Base-by-base conservation (phyloP, 2,888 invertebrate genomes). In the Lamellibrachia columna region DNA sequence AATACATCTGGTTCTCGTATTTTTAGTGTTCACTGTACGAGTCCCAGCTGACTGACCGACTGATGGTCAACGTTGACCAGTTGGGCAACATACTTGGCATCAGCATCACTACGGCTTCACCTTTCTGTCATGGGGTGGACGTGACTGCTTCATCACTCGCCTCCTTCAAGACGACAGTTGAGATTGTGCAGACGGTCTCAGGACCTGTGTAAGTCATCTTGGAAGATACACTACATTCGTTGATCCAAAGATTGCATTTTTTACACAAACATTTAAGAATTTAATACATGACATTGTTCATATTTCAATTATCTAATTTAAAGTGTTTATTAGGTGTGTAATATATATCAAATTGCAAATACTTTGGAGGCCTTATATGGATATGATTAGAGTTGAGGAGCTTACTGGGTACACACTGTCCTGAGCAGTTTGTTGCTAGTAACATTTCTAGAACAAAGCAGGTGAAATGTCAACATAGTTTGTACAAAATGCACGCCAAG, bases 31-130 rank as follows among this genome's bases (percentile, higher is more conserved):
- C 98, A 94, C 97, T 98, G 93, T 97, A 98, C 75, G 98, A 98
- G 94, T 98, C 98, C 91, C 97, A 98, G 92, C 97, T 99, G 22
- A 97, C 98, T 94, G 98, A 99, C 96, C 97, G 97, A 53, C 97
- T 99, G 52, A 98, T 98, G 95, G 97, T 98, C 52, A 98, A 98
- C 96, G 97, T 99, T 91, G 98, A 98, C 95, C 98, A 98, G 92
- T 97, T 97, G 94, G 98, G 98, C 0, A 97, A 98, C 94, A 98
- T 98, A 0, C 97, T 98, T 93, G 97, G 96, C 22, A 95, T 97
- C 91, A 96, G 96, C 60, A 94, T 96, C 92, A 95, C 95, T 60
- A 95, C 96, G 0, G 93, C 94, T 52, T 94, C 95, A 9, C 94
- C 95, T 22, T 98, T 98, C n/a, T 96, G 96, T 94, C 94, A 95